Percentiles rank a stretch among this genome's conserved stretches.
Conservation (phyloP, 2,888 invertebrate species). For the Colletes collaris region DNA sequence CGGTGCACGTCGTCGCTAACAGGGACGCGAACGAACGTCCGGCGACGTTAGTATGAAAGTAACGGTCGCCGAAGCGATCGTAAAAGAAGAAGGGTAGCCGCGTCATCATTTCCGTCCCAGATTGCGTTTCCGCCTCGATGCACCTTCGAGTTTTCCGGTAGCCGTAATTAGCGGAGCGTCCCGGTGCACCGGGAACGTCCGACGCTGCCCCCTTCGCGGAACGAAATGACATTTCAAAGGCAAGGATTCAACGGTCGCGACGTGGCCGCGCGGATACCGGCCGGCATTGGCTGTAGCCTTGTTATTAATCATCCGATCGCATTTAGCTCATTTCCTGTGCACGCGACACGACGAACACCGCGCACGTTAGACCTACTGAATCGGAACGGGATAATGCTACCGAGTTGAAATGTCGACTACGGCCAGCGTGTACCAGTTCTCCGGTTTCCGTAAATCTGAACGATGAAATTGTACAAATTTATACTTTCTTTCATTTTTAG, state of each 20-base stretch:
- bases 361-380: constrained; percentile 10
- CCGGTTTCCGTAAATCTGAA: too few relatives aligned
- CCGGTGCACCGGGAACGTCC: background rate
- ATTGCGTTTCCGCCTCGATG: constrained; percentile 56
- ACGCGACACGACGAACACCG: background rate
- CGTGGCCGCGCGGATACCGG: background rate
- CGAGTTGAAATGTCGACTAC: constrained; percentile 37
- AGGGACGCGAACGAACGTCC: constrained; percentile 36
- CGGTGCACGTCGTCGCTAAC: background rate
- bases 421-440: background rate
- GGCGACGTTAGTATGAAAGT: constrained; percentile 31
- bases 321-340: constrained; percentile 18
- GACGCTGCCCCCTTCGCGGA: background rate
- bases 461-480: too few relatives aligned
- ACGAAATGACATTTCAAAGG: constrained; percentile 19
- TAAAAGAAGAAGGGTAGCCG: constrained; percentile 42
- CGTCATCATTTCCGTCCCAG: constrained; percentile 56
- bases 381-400: constrained; percentile 15
- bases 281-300: constrained; percentile 5
- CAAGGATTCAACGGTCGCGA: background rate
- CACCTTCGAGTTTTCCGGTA: constrained; percentile 42
- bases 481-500: too few relatives aligned
- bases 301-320: constrained; percentile 43
- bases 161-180: constrained; percentile 56
- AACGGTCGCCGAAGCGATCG: constrained; percentile 35